A percentile compares a stretch with the other conserved stretches of the same genome.
Conservation (phyloP, 2,797 vertebrate species). For the Macrochelys suwanniensis region DNA sequence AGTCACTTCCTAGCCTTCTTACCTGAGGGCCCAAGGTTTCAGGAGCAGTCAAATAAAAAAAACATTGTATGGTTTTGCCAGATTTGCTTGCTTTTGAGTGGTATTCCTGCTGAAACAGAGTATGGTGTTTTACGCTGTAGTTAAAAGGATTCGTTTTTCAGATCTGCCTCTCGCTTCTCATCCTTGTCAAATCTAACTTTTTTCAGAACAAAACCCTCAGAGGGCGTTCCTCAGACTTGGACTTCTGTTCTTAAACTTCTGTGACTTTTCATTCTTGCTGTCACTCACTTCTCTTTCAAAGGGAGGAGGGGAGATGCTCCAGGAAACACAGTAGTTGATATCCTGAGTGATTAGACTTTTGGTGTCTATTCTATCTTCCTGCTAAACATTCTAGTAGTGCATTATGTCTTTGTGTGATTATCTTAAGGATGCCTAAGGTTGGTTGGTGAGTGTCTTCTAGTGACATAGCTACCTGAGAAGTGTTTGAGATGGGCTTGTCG, state of each 20-base stretch:
- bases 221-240: background rate
- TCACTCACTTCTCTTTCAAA: background rate
- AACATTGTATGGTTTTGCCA: background rate
- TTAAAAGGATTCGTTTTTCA: background rate
- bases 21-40: conserved; percentile 11
- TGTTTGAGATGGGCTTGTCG: background rate
- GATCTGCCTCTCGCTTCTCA: background rate
- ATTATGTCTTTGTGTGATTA: background rate
- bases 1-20: rapidly evolving
- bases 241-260: background rate
- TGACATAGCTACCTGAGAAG: background rate
- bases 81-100: background rate
- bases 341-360: background rate
- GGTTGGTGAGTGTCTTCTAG: background rate
- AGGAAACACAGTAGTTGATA: background rate
- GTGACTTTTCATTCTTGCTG: background rate
- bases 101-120: background rate
- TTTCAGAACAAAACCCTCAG: background rate
- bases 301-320: background rate
- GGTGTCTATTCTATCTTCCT: background rate
- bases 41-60: background rate
- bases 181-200: background rate
- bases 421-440: rapidly evolving
- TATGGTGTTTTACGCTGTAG: rapidly evolving
- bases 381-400: background rate